Conservation (phyloP, 1,140 invertebrate species). For the Kradibia gibbosae region DNA sequence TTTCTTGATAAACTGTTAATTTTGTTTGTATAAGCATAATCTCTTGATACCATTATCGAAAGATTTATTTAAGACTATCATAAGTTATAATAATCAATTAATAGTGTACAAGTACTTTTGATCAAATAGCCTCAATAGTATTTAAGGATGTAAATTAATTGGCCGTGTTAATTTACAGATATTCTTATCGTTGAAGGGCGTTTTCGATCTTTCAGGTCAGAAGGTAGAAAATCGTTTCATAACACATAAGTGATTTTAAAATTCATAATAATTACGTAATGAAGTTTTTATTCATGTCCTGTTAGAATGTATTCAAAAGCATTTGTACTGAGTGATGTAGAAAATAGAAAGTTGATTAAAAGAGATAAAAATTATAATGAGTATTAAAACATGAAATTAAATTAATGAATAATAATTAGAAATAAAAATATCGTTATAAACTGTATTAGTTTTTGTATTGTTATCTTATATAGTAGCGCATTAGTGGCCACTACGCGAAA, state of each 20-base stretch:
- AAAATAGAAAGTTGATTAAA: background rate
- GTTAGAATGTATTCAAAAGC: background rate
- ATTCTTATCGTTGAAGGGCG: background rate
- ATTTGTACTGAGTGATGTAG: background rate
- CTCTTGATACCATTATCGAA: no score
- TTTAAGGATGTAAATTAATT: background rate
- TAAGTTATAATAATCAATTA: no score
- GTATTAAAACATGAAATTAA: no score
- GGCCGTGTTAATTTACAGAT: background rate
- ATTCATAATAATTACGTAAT: conserved; percentile 1
- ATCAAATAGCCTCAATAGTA: background rate
- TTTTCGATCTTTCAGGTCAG: background rate
- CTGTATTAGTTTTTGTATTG: no score
- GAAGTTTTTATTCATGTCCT: background rate
- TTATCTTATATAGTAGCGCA: no score
- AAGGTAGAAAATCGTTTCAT: conserved; percentile 1
- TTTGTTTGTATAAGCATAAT: no score
- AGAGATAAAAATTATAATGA: background rate
- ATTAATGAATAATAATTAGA: no score
- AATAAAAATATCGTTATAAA: no score
- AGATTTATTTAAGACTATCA: no score
- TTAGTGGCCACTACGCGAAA: no score
- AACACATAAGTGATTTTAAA: conserved; percentile 14
- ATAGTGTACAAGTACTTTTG: background rate
- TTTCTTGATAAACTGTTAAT: no score